Evolutionary conservation across 1,140 invertebrate genomes (phyloP).

Genomic region (Drosophila baimaii): DNA sequence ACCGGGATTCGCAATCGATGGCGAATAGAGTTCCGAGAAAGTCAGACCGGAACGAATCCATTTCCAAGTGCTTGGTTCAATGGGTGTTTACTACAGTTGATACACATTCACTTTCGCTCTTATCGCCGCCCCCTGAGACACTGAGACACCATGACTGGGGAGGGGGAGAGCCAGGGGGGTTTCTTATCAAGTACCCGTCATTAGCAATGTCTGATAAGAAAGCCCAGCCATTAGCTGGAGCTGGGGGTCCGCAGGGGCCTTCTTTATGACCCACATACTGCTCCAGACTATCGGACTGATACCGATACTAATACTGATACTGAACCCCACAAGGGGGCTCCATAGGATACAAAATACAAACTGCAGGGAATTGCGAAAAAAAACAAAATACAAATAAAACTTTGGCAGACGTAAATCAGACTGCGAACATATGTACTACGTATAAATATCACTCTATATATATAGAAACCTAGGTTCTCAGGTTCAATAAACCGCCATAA

Average conservation of each 20-base stretch:
- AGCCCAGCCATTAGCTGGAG: neutral
- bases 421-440: slow-evolving; percentile 1
- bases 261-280: slow-evolving; percentile 51
- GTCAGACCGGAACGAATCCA: neutral
- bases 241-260: slow-evolving; percentile 1
- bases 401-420: slow-evolving; percentile 39
- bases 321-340: neutral
- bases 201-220: slow-evolving; percentile 39
- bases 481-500: slow-evolving; percentile 70
- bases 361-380: slow-evolving; percentile 17
- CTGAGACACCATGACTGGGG: neutral
- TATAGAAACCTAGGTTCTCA: slow-evolving; percentile 57
- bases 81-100: slow-evolving; percentile 11
- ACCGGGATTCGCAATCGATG: slow-evolving; percentile 6
- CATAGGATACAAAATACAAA: slow-evolving; percentile 1
- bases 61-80: neutral
- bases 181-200: slow-evolving; percentile 44
- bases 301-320: neutral
- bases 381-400: neutral
- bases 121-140: slow-evolving; percentile 6
- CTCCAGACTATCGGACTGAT: slow-evolving; percentile 8
- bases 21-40: neutral
- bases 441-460: slow-evolving; percentile 16
- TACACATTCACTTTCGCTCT: slow-evolving; percentile 48
- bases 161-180: neutral